Conservation (phyloP, 2,888 invertebrate genomes). For the Eupithecia subfuscata region DNA sequence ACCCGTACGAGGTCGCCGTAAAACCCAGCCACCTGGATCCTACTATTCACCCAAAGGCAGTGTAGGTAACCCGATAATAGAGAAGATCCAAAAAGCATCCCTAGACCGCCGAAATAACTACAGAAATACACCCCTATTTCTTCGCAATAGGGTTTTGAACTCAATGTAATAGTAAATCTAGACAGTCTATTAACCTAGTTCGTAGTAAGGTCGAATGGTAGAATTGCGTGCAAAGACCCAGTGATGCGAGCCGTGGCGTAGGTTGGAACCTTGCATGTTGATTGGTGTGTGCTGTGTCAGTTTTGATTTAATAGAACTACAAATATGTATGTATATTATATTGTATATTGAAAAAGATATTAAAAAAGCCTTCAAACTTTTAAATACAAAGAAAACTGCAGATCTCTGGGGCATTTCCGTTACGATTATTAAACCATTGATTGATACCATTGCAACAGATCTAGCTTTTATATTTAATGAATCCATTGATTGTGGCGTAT, state of each 20-base stretch:
- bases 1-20: conserved; percentile 14
- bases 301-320: conserved; percentile 21
- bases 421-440: too few relatives aligned
- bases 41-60: conserved; percentile 6
- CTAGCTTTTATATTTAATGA: too few relatives aligned
- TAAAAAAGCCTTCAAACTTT: too few relatives aligned
- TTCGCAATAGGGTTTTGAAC: conserved; percentile 22
- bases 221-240: conserved; percentile 50
- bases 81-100: conserved; percentile 16
- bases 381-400: too few relatives aligned
- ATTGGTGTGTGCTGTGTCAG: conserved; percentile 12
- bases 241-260: conserved; percentile 32
- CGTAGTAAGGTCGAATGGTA: conserved; percentile 48
- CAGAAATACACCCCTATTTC: neutral
- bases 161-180: conserved; percentile 20
- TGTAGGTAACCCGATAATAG: conserved; percentile 12
- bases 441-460: too few relatives aligned
- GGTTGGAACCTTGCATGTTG: conserved; percentile 16
- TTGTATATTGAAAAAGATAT: too few relatives aligned
- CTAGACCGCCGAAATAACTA: neutral
- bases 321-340: too few relatives aligned
- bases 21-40: conserved; percentile 20
- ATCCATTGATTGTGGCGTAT: too few relatives aligned
- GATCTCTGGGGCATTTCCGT: too few relatives aligned
- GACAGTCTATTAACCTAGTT: conserved; percentile 46